Percentiles rank a stretch among this genome's conserved stretches.
Conservation (phyloP, 2,888 invertebrate genomes). For the Blastobasis lacticolella region DNA sequence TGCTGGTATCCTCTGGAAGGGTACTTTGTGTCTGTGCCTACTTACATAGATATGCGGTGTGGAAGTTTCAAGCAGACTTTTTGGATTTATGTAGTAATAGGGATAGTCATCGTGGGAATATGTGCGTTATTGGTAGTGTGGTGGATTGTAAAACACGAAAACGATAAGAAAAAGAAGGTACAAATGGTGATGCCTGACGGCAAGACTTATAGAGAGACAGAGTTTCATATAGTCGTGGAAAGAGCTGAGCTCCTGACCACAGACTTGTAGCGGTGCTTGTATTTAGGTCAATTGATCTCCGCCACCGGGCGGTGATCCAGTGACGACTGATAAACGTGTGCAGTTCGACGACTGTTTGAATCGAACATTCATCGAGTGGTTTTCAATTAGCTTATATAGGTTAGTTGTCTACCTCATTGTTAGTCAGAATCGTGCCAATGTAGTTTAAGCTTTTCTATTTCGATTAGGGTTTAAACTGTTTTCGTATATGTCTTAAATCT, state of each 20-base stretch:
- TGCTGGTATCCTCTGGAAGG: conserved; percentile 59
- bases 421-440: conserved; percentile 46
- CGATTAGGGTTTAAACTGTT: conserved; percentile 23
- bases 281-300: conserved; percentile 24
- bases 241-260: conserved; percentile 87
- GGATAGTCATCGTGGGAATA: conserved; percentile 57
- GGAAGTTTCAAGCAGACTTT: conserved; percentile 58
- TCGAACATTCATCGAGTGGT: conserved; percentile 22
- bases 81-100: conserved; percentile 65
- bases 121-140: conserved; percentile 62
- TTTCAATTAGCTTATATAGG: conserved; percentile 13
- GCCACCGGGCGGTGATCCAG: conserved; percentile 13
- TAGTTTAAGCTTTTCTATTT: conserved; percentile 23
- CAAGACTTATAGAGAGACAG: conserved; percentile 88
- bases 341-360: conserved; percentile 10
- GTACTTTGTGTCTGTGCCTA: conserved; percentile 51
- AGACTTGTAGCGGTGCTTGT: conserved; percentile 72
- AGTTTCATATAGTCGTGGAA: conserved; percentile 89
- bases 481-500: too few species aligned
- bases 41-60: conserved; percentile 54
- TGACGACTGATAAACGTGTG: conserved; percentile 13
- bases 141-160: conserved; percentile 58
- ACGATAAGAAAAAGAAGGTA: conserved; percentile 75
- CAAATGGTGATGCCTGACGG: conserved; percentile 87
- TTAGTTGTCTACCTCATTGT: conserved; percentile 40